Base-by-base conservation (phyloP, 2,113 vertebrate species). In the Lycaon pictus region DNA sequence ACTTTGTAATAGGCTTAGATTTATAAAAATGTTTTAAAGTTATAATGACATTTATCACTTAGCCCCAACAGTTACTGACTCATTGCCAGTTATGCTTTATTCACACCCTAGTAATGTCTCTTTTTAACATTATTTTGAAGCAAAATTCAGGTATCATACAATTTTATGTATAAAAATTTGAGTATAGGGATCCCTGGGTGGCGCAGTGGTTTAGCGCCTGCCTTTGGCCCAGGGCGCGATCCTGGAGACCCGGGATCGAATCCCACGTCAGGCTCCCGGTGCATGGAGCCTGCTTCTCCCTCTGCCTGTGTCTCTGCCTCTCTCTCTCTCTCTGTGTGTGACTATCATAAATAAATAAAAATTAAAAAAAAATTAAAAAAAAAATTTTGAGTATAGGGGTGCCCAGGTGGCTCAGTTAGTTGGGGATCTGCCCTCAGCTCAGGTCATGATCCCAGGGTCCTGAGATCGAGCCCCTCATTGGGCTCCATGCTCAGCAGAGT, bases 81-180 rank as follows among this genome's bases (percentile, higher is more conserved):
- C 11, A 11, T 81, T 55, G 19, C 65, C 65, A 55, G 0, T 53
- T 53, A 62, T 27, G 93, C 76, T 71, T 88, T 72, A 53, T 79
- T 80, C 62, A 62, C 17, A 62, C 29, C 55, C 35, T 80, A 7
- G 19, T 58, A 43, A 51, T 13, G 3, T 72, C 19, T 20, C 12
- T 48, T 51, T 23, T 94, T 82, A 63, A 72, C 72, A 63, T 65
- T 90, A 95, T 63, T 90, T 90, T 83, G 69, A 76, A 56, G 58
- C 48, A 90, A 95, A 95, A 35, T 62, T 4, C 48, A 87, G 43
- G 53, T 11, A 25, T 80, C 11, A 56, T 80, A 80, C 27, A 35
- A 83, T 35, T 55, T 63, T 90, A 83, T 48, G 2, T 58, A 58
- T 27, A 76, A 76, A 81, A 55, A 65, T 76, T 65, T 74, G 7